Evolutionary conservation across 1,140 invertebrate genomes (phyloP), one percentile per base, ranked within the genome.

Genomic region (Diuraphis noxia): DNA sequence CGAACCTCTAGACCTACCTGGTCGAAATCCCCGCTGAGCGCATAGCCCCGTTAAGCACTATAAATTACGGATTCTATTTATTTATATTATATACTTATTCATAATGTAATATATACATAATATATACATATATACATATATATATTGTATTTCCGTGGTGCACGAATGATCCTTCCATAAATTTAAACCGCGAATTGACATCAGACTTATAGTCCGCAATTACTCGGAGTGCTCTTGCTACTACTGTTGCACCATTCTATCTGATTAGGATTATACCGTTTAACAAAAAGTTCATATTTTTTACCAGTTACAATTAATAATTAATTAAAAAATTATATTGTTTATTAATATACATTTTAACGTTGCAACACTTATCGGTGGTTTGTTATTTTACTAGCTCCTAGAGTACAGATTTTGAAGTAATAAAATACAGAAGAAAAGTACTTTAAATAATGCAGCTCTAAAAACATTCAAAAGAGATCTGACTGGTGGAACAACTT

Each of bases 11-110:
- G 82, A 86, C 84, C 84, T 86, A 86, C 84, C 84, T 86, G 84
- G 43, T 49, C 41, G 84, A 86, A 86, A 49, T 49, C 84, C 84
- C 84, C 84, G 84, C 84, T 86, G 82, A 43, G 82, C 19, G 19
- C 79, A n/a, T n/a, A 85, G 25, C 82, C 41, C 81, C 81, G 38
- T 84, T 84, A 41, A 41, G 40, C 38, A 30, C 77, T 19, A 79
- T 72, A 36, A 36, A 79, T 79, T 79, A 79, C 77, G 19, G 77
- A 79, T 36, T 36, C 8, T 36, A 79, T 79, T 38, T 38, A 79
- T 79, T 79, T 38, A 79, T 79, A 77, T 34, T 36, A 77, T 36
- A 36, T 36, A 56, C 52, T 56, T 56, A 56, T 30, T 13, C 30
- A 77, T 40, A 81, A 79, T 79, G 25, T n/a, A 63, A 34, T 79